Evolutionary conservation across 2,113 vertebrate genomes (phyloP), one percentile per base, ranked within the genome.

Genomic region (Thamnophis sirtalis): DNA sequence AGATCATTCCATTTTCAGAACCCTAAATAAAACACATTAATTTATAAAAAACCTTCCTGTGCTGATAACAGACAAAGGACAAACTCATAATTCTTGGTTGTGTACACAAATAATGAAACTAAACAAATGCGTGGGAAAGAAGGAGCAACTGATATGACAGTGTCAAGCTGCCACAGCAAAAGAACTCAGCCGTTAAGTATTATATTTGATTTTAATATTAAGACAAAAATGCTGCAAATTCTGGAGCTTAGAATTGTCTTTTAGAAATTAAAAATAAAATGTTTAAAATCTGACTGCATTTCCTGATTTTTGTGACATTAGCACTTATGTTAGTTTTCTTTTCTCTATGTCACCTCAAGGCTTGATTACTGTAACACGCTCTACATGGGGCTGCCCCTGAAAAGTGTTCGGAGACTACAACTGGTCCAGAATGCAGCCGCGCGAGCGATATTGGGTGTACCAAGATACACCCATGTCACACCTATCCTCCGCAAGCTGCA

Each of bases 71-170:
- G 60, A 84, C n/a, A 10, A 84, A 89, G 87, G 87, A 53, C 91
- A 89, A 50, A 58, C 87, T 53, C 68, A 19, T 84, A 89, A 92
- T 87, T 73, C 53, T 92, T 89, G 58, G 56, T 84, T 50, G 68
- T 56, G 19, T 38, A 48, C 49, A 26, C 38, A 56, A 87, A 88
- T 33, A 84, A 89, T 33, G 38, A 54, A 33, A 28, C 48, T 68
- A 92, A 88, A 84, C 22, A 50, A 92, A 48, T 92, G 58, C 73
- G 91, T 89, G 68, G 87, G 91, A 92, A 50, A 43, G 6, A 89
- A 88, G 9, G 38, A n/a, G 38, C 38, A 92, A 88, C 51, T 28
- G 56, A 13, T n/a, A 33, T 19, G 4, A 88, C 28, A 15, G 9
- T 49, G 51, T 50, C 50, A 56, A 89, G 68, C 24, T 28, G 43